A percentile compares a stretch with the other conserved stretches of the same genome.
These are phyloP conservation scores for Phenganax stokvisi DNA, from an alignment of 92 coral and sea anemone species.

Conservation along the genomic window DNA sequence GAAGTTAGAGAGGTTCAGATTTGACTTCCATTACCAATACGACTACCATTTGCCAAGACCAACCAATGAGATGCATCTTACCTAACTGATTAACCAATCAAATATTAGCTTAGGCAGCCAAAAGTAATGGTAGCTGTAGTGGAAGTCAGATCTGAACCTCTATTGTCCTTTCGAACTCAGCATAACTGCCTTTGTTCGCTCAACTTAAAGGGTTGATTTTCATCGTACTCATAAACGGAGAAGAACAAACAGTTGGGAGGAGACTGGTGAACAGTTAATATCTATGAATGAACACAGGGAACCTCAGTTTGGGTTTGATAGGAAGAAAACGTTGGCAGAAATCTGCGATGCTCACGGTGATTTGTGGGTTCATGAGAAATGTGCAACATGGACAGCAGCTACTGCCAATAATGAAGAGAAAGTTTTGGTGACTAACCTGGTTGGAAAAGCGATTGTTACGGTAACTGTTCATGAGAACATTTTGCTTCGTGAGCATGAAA, in stretches of 20 bases:
- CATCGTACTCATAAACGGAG: constrained; percentile 17
- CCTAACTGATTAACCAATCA: too few species aligned
- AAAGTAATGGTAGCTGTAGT: not conserved
- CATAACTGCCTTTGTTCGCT: not conserved
- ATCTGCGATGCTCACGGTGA: constrained; percentile 70
- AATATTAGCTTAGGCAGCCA: too few species aligned
- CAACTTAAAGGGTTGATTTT: not conserved
- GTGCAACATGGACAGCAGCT: constrained; percentile 96
- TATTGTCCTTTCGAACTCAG: not conserved
- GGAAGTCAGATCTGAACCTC: too few species aligned
- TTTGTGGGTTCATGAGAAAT: constrained; percentile 93
- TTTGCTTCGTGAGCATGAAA: too few species aligned
- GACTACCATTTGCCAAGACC: too few species aligned
- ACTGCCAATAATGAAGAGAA: constrained; percentile 41
- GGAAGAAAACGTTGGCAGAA: constrained; percentile 60
- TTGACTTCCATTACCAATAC: too few species aligned
- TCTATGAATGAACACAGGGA: constrained; percentile 45
- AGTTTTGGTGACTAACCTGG: constrained; percentile 22
- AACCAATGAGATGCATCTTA: too few species aligned
- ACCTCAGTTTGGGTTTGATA: constrained; percentile 63
- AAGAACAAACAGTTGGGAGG: constrained; percentile 31
- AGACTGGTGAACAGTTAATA: constrained; percentile 24
- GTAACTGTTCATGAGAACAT: not conserved
- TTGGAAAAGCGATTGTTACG: constrained; percentile 27
- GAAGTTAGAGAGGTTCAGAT: too few species aligned